Conservation (phyloP, 2,797 vertebrate species). For the Picus viridis region DNA sequence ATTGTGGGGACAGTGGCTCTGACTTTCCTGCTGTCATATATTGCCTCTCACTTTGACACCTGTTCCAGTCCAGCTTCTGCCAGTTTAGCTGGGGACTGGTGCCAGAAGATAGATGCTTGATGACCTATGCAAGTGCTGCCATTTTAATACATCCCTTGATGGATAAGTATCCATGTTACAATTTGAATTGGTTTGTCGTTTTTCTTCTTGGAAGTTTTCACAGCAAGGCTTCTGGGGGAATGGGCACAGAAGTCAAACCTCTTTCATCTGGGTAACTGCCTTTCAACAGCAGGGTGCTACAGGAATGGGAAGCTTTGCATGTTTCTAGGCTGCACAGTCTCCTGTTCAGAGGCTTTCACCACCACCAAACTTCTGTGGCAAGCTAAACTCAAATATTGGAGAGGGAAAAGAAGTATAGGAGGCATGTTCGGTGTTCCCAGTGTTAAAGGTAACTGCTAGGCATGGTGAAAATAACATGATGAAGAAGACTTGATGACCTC, state of each 20-base stretch:
- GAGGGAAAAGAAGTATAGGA: rapidly evolving
- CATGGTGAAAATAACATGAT: background rate
- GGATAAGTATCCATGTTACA: background rate
- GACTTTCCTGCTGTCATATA: rapidly evolving
- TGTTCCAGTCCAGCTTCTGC: background rate
- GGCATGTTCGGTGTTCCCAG: background rate
- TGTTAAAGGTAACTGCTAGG: background rate
- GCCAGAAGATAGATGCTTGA: background rate
- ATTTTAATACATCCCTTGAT: background rate
- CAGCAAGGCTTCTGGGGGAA: background rate
- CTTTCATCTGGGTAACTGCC: background rate
- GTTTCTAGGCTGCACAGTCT: background rate
- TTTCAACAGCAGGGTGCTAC: background rate
- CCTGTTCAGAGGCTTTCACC: background rate
- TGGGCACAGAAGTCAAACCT: background rate
- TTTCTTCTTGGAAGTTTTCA: background rate
- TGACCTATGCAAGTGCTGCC: background rate
- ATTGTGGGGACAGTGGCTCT: background rate
- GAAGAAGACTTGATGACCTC: constrained; percentile 8
- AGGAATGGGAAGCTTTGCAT: background rate
- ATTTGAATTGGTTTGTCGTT: background rate
- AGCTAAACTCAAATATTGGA: background rate
- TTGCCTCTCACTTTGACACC: background rate
- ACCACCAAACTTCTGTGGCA: background rate
- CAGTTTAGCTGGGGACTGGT: background rate